Percentiles rank a stretch among this genome's conserved stretches.
These are phyloP conservation scores for Erithacus rubecula DNA, from an alignment of 2,797 vertebrate species.

Conservation along the genomic window DNA sequence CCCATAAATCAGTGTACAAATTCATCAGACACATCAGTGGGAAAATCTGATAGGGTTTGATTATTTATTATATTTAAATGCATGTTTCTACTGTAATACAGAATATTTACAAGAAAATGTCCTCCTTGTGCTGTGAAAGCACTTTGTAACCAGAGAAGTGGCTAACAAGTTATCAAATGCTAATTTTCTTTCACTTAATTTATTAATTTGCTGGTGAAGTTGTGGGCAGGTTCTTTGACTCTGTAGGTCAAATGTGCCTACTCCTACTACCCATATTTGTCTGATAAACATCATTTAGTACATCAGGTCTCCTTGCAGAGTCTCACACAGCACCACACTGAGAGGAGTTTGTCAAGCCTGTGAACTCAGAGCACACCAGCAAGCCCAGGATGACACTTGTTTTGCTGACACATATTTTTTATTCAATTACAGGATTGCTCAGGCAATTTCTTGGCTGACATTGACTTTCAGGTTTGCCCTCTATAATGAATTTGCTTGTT, in stretches of 20 bases:
- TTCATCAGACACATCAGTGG: background rate
- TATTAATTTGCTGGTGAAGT: background rate
- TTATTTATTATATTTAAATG: background rate
- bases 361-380: background rate
- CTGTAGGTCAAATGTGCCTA: background rate
- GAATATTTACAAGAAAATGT: background rate
- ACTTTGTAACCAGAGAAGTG: background rate
- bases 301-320: background rate
- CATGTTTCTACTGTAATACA: background rate
- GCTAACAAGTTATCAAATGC: background rate
- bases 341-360: background rate
- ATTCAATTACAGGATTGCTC: background rate
- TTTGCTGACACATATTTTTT: slow-evolving; percentile 6
- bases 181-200: background rate
- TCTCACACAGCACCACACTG: background rate
- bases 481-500: slow-evolving; percentile 19
- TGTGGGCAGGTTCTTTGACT: background rate
- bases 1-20: background rate
- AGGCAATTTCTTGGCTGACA: background rate
- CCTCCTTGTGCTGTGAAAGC: background rate
- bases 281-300: background rate
- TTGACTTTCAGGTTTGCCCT: slow-evolving; percentile 11
- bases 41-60: background rate
- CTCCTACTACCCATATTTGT: background rate
- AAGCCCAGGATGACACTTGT: background rate